Evolutionary conservation across 2,797 vertebrate species (phyloP).

Genomic region (Chrysolophus pictus): DNA sequence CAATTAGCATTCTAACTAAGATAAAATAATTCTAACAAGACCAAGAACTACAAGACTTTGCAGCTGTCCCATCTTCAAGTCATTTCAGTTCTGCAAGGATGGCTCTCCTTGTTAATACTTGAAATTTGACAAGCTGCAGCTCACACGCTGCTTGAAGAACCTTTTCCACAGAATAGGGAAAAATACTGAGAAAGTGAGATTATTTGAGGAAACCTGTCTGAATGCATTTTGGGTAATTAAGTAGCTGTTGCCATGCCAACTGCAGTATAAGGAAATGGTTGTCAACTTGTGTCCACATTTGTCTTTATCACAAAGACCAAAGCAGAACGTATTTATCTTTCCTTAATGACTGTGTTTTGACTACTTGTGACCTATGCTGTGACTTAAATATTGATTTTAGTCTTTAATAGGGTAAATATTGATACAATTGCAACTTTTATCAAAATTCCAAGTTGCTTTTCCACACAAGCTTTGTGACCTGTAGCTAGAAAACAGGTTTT

Average conservation of each 20-base stretch:
- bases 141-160: not conserved
- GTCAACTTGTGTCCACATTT: not conserved
- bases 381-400: constrained; percentile 27
- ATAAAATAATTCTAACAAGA: not conserved
- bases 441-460: not conserved
- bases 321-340: constrained; percentile 1
- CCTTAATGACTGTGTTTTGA: constrained; percentile 23
- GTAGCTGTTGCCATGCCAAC: not conserved
- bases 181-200: not conserved
- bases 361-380: not conserved
- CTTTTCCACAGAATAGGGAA: not conserved
- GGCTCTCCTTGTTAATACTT: not conserved
- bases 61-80: not conserved
- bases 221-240: not conserved
- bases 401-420: constrained; percentile 27
- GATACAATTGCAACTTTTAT: not conserved
- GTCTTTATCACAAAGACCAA: not conserved
- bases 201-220: not conserved
- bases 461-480: not conserved
- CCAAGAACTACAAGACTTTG: not conserved
- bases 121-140: not conserved
- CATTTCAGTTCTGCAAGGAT: not conserved
- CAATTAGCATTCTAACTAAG: not conserved
- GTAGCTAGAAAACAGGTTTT: not conserved
- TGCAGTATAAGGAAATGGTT: not conserved